Base-by-base conservation (phyloP, 1,140 invertebrate species). In the Diachasmimorpha longicaudata region DNA sequence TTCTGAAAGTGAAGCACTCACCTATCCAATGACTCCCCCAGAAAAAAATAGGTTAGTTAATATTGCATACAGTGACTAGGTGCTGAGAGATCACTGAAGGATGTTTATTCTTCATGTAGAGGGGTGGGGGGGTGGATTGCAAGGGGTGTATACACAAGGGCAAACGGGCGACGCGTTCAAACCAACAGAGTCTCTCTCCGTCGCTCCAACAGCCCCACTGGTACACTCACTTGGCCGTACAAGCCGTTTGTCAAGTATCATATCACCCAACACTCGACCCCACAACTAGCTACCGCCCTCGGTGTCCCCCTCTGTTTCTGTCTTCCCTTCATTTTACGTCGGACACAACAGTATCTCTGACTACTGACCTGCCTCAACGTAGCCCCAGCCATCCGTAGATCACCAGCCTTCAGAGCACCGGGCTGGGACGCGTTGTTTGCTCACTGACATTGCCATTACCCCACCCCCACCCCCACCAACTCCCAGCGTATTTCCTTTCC, bases 201-300 rank as follows among this genome's bases (percentile, higher is more conserved):
- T 52, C 48, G n/a, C 31, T 68, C 9, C 9, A 10, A 68, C 66
- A 23, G 10, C 21, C 58, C 58, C 8, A 8, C 9, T 63, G 66
- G 25, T 48, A 74, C 67, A 78, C 79, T 79, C 79, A 63, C 77
- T 84, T 74, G 79, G 70, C 80, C 78, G 63, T 78, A 63, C 67
- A 67, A 79, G 76, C 75, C 78, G 79, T 79, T 80, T 81, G 81
- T 81, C 80, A 73, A 83, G 82, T 83, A 83, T 85, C 82, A 85
- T 84, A 84, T 83, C 80, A 70, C 81, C 78, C 80, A 80, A 81
- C 82, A 83, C 82, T 85, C 81, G 81, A 84, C 81, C 81, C 75
- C 78, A 71, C 79, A 73, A 72, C 74, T 36, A 55, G 21, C 39
- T 14, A 63, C 39, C 16, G 5, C 70, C 67, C 36, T 46, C 25